Evolutionary conservation across 2,113 vertebrate species (phyloP).

Genomic region (Daphoenositta chrysoptera): DNA sequence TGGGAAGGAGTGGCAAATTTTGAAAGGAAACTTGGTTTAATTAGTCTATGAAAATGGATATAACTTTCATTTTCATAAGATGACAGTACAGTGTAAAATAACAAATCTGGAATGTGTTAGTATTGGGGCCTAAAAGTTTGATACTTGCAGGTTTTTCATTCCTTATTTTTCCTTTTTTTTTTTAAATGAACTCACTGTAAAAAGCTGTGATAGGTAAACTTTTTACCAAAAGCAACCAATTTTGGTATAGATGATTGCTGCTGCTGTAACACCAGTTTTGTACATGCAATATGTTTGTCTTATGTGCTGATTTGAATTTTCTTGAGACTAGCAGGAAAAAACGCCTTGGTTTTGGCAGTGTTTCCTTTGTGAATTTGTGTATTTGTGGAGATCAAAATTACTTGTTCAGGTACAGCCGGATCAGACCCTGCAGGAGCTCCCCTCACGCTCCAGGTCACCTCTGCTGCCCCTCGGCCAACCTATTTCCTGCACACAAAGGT

Average conservation of each 20-base stretch:
- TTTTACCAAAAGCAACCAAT: neutral
- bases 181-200: neutral
- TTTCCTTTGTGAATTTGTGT: neutral
- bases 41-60: constrained; percentile 3
- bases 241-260: neutral
- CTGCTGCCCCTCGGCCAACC: neutral
- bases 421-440: neutral
- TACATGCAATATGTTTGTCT: neutral
- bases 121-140: neutral
- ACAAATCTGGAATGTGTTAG: neutral
- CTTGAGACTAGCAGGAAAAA: neutral
- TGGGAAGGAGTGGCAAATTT: constrained; percentile 65
- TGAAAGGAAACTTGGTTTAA: constrained; percentile 1
- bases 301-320: neutral
- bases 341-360: neutral
- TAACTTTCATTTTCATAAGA: neutral
- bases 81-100: neutral
- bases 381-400: neutral
- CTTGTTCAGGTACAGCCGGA: accelerated
- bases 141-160: neutral
- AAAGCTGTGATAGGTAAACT: neutral
- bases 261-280: neutral
- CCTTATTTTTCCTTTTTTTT: neutral
- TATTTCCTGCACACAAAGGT: neutral
- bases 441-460: neutral